Evolutionary conservation across 2,113 vertebrate genomes (phyloP).

Genomic region (Propithecus coquereli): DNA sequence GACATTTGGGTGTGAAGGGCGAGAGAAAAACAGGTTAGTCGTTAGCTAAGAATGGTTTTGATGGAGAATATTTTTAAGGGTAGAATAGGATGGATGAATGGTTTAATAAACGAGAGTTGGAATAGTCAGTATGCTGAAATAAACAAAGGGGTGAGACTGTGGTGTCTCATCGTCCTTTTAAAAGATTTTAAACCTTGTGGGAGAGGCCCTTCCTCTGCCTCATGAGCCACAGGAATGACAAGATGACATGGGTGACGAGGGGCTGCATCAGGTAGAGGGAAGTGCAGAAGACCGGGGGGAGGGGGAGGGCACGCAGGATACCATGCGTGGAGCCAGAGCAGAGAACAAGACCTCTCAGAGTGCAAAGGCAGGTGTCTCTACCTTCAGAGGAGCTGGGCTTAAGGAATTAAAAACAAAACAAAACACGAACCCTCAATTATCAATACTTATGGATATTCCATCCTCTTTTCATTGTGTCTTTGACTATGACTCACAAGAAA

Average conservation of each 20-base stretch:
- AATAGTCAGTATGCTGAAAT: background rate
- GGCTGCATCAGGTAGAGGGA: background rate
- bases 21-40: background rate
- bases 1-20: background rate
- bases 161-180: background rate
- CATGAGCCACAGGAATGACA: background rate
- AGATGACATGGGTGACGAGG: background rate
- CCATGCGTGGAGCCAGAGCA: background rate
- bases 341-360: background rate
- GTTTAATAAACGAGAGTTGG: background rate
- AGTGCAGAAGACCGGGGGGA: too few relatives aligned
- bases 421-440: background rate
- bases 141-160: background rate
- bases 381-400: background rate
- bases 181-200: background rate
- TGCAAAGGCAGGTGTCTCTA: background rate
- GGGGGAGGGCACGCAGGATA: background rate
- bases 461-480: background rate
- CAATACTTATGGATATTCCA: background rate
- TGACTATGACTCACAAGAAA: constrained; percentile 3
- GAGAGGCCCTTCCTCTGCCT: background rate
- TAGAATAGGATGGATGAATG: background rate
- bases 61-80: background rate
- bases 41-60: background rate
- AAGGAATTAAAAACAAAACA: background rate